Evolutionary conservation across 1,140 invertebrate species (phyloP).

Genomic region (Marisa cornuarietis): DNA sequence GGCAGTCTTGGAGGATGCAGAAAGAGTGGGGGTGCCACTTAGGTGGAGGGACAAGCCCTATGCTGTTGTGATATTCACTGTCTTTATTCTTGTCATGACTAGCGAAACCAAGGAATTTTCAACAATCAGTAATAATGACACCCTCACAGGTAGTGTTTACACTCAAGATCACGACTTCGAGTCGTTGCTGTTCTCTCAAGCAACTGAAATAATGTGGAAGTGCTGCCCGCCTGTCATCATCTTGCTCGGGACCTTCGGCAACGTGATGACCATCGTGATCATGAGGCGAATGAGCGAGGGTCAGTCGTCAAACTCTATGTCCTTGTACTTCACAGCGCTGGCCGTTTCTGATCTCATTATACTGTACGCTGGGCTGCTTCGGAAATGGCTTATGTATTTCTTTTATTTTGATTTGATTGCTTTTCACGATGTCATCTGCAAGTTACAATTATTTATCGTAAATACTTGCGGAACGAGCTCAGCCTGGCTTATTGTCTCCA

Average conservation of each 20-base stretch:
- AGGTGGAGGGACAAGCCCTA: too few species aligned
- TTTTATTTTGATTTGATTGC: slow-evolving; percentile 39
- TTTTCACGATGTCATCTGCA: slow-evolving; percentile 31
- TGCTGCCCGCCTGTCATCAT: slow-evolving; percentile 25
- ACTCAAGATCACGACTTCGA: not conserved
- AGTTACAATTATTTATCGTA: slow-evolving; percentile 31
- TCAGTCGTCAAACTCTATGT: not conserved
- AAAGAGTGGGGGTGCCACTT: rapidly evolving
- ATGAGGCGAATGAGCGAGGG: slow-evolving; percentile 13
- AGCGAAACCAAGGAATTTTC: too few species aligned
- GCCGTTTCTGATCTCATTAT: slow-evolving; percentile 42
- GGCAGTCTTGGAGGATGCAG: too few species aligned
- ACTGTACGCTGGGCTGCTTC: slow-evolving; percentile 39
- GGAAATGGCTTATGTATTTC: slow-evolving; percentile 35
- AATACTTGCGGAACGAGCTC: slow-evolving; percentile 34
- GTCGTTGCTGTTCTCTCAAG: not conserved
- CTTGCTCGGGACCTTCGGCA: slow-evolving; percentile 29
- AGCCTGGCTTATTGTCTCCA: slow-evolving; percentile 43
- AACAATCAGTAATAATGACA: too few species aligned
- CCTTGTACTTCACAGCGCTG: slow-evolving; percentile 21
- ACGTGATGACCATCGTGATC: slow-evolving; percentile 28
- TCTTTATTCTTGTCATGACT: too few species aligned
- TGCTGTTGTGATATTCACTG: too few species aligned
- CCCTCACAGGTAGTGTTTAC: too few species aligned
- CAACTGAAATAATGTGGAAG: slow-evolving; percentile 1